Evolutionary conservation across 2,113 vertebrate genomes (phyloP).

Genomic region (Spheniscus mendiculus): DNA sequence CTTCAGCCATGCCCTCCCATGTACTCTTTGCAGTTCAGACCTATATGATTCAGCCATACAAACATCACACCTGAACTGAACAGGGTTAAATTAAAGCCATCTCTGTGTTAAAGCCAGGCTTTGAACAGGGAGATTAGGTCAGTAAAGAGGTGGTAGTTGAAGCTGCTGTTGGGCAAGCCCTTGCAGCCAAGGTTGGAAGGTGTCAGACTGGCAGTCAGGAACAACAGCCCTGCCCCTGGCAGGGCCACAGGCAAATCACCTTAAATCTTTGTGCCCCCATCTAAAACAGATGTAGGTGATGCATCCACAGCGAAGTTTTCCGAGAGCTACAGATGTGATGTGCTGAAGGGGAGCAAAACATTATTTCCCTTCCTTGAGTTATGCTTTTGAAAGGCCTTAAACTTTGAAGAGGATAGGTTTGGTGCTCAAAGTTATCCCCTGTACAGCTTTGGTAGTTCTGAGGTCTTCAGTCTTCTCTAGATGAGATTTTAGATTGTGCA

Average conservation of each 20-base stretch:
- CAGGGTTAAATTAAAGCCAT: neutral
- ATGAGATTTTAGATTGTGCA: neutral
- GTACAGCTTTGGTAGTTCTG: neutral
- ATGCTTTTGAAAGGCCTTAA: neutral
- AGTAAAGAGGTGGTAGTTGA: neutral
- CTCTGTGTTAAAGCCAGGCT: neutral
- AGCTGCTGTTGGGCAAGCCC: neutral
- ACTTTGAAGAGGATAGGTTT: neutral
- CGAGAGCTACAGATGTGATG: neutral
- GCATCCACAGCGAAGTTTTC: neutral
- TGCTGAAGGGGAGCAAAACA: neutral
- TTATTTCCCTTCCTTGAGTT: neutral
- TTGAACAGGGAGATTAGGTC: neutral
- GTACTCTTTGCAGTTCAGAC: neutral
- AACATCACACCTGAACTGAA: neutral
- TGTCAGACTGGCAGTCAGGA: neutral
- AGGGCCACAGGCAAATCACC: neutral
- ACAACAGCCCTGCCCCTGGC: neutral
- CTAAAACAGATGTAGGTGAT: neutral
- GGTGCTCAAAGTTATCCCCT: neutral
- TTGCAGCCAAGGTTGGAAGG: neutral
- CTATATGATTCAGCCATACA: neutral
- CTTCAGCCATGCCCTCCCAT: neutral
- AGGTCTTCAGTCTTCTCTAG: neutral
- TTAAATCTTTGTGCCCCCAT: neutral